Evolutionary conservation across 92 coral and sea anemone genomes (phyloP).

Genomic region (Epizoanthus rinbou): DNA sequence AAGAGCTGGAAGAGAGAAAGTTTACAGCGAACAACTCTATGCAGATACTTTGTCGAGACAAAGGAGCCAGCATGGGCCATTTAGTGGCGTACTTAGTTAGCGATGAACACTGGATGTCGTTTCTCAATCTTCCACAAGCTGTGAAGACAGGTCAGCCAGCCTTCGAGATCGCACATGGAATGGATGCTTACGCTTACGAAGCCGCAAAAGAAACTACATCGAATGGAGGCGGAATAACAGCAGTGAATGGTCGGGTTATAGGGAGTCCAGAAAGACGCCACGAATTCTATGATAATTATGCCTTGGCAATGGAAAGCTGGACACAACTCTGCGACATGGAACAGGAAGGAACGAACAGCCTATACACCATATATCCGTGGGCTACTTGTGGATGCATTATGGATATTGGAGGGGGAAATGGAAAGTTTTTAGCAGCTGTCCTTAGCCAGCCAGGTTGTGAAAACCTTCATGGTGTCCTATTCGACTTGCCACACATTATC

Average conservation of each 20-base stretch:
- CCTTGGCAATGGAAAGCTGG: neutral
- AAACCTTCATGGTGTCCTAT: neutral
- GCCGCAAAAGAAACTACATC: neutral
- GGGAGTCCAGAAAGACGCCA: neutral
- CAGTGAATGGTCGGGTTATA: neutral
- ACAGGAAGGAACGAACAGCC: neutral
- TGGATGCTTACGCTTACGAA: neutral
- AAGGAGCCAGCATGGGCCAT: slow-evolving; percentile 47
- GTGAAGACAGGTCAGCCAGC: slow-evolving; percentile 3
- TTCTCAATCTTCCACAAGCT: neutral
- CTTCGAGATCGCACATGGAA: slow-evolving; percentile 5
- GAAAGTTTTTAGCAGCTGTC: neutral
- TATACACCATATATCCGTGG: neutral
- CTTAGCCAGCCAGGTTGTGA: slow-evolving; percentile 19
- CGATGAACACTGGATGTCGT: slow-evolving; percentile 1
- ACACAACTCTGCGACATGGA: neutral
- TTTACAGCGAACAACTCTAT: slow-evolving; percentile 31
- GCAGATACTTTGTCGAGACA: slow-evolving; percentile 36
- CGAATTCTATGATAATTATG: neutral
- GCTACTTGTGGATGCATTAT: neutral
- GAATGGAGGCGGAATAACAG: neutral
- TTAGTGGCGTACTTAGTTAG: neutral
- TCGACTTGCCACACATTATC: neutral
- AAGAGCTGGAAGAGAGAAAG: slow-evolving; percentile 26
- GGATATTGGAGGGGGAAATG: slow-evolving; percentile 13